Conservation (phyloP, 2,888 invertebrate species). For the Volucella bombylans region DNA sequence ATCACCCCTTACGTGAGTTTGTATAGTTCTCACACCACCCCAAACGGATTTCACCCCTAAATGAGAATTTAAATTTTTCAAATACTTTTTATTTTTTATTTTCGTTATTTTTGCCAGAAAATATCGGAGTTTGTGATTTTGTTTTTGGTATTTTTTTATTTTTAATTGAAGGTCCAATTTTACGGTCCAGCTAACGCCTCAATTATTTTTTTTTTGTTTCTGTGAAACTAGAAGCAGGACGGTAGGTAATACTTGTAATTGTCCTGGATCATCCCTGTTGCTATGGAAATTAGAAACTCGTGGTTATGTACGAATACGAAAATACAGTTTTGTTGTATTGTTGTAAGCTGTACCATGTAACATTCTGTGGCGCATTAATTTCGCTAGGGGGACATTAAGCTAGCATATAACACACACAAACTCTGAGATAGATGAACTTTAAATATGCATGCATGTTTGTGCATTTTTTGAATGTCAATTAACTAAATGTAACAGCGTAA, state of each 20-base stretch:
- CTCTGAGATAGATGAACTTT: constrained; percentile 26
- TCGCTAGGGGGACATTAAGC: constrained; percentile 61
- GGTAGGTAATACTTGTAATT: neutral
- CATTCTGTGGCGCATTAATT: constrained; percentile 70
- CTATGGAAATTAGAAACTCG: constrained; percentile 16
- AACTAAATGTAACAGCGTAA: constrained; percentile 45
- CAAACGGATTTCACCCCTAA: constrained; percentile 22
- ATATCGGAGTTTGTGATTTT: constrained; percentile 39
- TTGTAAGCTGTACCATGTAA: constrained; percentile 40
- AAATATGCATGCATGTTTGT: constrained; percentile 66
- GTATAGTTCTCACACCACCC: constrained; percentile 37
- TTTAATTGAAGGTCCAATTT: constrained; percentile 67
- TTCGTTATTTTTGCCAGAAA: constrained; percentile 25
- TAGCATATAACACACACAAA: constrained; percentile 38
- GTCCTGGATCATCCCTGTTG: constrained; percentile 40
- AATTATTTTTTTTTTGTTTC: constrained; percentile 49
- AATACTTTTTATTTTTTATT: constrained; percentile 50
- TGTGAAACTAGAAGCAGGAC: constrained; percentile 47
- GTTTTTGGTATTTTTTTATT: constrained; percentile 31
- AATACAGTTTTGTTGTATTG: neutral
- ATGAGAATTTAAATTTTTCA: constrained; percentile 49
- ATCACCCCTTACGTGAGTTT: constrained; percentile 6
- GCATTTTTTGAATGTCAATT: constrained; percentile 68
- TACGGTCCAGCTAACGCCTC: constrained; percentile 56
- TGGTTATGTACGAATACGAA: neutral